phyloP scores from a whole-genome alignment of 2,113 vertebrate genomes.

The Leptocoma aspasia region DNA sequence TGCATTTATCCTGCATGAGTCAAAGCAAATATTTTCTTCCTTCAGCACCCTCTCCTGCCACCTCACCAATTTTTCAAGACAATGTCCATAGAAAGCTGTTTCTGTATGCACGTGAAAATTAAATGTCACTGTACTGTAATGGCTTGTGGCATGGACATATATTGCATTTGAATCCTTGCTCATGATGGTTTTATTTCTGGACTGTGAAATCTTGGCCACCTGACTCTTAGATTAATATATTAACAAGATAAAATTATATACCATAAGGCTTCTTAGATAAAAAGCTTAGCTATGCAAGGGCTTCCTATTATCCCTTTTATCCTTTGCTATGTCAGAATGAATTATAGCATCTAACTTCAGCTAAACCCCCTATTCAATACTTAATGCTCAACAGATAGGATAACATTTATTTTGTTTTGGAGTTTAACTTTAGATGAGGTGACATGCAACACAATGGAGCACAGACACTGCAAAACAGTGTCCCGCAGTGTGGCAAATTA shows the following conservation, averaged over 20 bases:
- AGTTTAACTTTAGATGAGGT: neutral
- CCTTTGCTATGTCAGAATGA: neutral
- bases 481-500: neutral
- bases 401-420: neutral
- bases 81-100: neutral
- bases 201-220: neutral
- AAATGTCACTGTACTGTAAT: neutral
- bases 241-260: neutral
- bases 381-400: neutral
- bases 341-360: neutral
- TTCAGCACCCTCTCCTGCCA: neutral
- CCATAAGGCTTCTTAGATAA: neutral
- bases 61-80: neutral
- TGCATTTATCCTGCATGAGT: neutral
- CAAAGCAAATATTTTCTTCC: neutral
- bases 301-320: neutral
- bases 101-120: neutral
- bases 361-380: neutral
- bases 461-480: neutral
- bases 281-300: neutral
- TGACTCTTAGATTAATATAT: neutral
- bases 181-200: neutral
- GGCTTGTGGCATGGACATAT: neutral
- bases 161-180: neutral
- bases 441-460: neutral